phyloP scores from a whole-genome alignment of 2,797 vertebrate genomes.

The Sitta carolinensis region DNA sequence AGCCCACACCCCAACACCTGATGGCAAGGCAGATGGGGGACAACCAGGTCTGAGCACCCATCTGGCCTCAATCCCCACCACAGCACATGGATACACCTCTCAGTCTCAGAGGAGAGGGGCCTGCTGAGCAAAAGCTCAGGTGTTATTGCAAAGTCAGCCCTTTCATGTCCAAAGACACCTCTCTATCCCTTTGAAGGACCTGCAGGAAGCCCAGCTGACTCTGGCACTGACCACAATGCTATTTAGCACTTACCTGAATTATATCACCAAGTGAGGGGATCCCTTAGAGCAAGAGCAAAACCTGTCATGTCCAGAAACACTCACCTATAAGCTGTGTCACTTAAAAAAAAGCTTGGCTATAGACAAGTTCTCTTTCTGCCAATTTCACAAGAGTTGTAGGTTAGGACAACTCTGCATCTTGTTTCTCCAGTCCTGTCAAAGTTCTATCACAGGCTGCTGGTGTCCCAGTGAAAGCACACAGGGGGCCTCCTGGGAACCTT shows the following conservation, averaged over 20 bases:
- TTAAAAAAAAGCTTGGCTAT: neutral
- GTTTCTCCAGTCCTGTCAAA: neutral
- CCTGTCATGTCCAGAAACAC: neutral
- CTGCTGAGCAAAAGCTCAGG: neutral
- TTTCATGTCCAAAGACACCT: neutral
- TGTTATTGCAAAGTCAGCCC: neutral
- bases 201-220: neutral
- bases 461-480: neutral
- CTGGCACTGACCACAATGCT: rapidly evolving
- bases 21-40: neutral
- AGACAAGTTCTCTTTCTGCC: neutral
- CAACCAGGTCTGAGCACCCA: neutral
- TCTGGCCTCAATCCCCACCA: neutral
- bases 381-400: neutral
- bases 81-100: rapidly evolving
- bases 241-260: neutral
- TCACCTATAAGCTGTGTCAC: neutral
- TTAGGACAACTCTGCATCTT: neutral
- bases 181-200: neutral
- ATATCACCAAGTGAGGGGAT: neutral
- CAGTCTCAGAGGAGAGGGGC: neutral
- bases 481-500: neutral
- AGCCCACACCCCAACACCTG: neutral
- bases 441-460: neutral
- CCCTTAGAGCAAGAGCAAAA: neutral